Base-by-base conservation (phyloP, 1,140 invertebrate species). In the Delia radicum region DNA sequence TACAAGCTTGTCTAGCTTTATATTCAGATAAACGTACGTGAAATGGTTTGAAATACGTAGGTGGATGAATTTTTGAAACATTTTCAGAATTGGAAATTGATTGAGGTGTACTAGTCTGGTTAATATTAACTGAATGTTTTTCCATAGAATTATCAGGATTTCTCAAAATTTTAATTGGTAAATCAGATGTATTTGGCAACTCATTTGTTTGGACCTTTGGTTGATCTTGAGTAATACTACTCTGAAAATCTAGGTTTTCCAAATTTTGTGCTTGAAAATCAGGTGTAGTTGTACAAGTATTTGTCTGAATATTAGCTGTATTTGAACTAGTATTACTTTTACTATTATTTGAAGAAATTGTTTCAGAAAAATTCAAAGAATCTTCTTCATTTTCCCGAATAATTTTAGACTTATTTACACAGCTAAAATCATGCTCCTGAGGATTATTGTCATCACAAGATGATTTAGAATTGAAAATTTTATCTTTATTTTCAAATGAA, bases 11-110 rank as follows among this genome's bases (percentile, higher is more conserved):
- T 4, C 26, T 46, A 13, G 74, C 72, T 10, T 48, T 1, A 61
- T 77, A 77, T 1, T 78, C 55, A 12, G 62, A n/a, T 12, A 67
- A 33, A 3, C 74, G 73, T 2, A 73, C 0, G 2, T 78, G 55
- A 31, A 73, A 78, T 21, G 75, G 77, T 3, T 77, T 76, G 12
- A 42, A 15, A 42, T 42, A 42, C 3, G 37, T 42, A 10, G 37
- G 37, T 1, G 6, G 10, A 42, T 3, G 8, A 10, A 3, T 42
- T 42, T 10, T 15, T 15, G 37, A 42, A 10, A 13, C n/a, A 42
- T 5, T 42, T n/a, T n/a, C n/a, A n/a, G n/a, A n/a, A n/a, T n/a
- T n/a, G n/a, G n/a, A n/a, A n/a, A n/a, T n/a, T n/a, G n/a, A n/a
- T n/a, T n/a, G n/a, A n/a, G n/a, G n/a, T n/a, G n/a, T n/a, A n/a